Conservation (phyloP, 2,888 invertebrate genomes). For the Euproctis similis region DNA sequence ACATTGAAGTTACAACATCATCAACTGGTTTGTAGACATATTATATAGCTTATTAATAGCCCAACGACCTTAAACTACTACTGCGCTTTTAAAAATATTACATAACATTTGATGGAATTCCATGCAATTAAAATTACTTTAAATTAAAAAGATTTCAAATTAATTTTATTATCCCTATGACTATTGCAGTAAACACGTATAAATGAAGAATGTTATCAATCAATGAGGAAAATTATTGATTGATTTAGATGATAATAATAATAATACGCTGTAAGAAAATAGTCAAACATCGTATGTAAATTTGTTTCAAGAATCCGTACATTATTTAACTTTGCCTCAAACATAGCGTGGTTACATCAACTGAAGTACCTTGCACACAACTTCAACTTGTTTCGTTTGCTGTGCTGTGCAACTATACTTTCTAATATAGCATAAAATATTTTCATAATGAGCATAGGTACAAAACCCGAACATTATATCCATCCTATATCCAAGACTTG, state of each 20-base stretch:
- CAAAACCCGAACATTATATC: too few species aligned
- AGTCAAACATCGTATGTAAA: conserved; percentile 27
- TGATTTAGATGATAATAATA: too few species aligned
- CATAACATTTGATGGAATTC: conserved; percentile 10
- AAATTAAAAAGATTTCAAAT: too few species aligned
- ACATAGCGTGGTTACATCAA: conserved; percentile 63
- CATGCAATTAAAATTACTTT: conserved; percentile 7
- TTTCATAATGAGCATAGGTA: conserved; percentile 21
- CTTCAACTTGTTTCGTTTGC: conserved; percentile 64
- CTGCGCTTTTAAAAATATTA: conserved; percentile 11
- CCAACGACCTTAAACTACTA: conserved; percentile 12
- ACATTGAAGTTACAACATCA: conserved; percentile 46
- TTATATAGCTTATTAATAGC: conserved; percentile 31
- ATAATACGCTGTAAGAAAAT: conserved; percentile 18
- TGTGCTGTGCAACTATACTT: conserved; percentile 66
- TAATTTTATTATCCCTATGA: too few species aligned
- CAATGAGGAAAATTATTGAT: conserved; percentile 23
- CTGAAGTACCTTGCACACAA: conserved; percentile 51
- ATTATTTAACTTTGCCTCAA: conserved; percentile 51
- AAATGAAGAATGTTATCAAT: conserved; percentile 1
- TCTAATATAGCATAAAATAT: conserved; percentile 59
- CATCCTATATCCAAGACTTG: conserved; percentile 4
- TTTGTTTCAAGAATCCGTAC: conserved; percentile 38
- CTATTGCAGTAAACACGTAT: too few species aligned
- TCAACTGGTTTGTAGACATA: conserved; percentile 48